phyloP scores from a whole-genome alignment of 2,797 vertebrate genomes.

The Halcyon badia region DNA sequence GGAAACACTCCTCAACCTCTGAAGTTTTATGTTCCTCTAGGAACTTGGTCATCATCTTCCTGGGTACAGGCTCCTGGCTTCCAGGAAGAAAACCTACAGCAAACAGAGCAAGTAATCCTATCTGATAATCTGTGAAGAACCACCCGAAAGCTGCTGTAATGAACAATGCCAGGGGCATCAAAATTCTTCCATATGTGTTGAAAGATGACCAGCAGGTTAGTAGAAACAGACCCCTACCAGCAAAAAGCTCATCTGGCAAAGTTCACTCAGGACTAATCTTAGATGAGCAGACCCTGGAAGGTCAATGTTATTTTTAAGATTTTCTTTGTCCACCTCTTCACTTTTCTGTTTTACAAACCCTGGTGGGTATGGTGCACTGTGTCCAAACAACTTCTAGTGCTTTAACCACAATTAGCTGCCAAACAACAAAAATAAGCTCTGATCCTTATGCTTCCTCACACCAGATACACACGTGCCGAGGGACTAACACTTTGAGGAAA shows the following conservation, averaged over 20 bases:
- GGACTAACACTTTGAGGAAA: neutral
- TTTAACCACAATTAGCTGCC: conserved; percentile 8
- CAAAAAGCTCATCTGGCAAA: neutral
- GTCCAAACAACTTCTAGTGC: neutral
- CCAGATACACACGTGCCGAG: accelerated
- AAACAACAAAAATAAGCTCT: conserved; percentile 15
- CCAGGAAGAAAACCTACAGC: conserved; percentile 35
- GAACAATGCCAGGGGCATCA: neutral
- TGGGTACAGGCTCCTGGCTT: neutral
- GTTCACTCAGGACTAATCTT: accelerated
- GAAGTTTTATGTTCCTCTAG: neutral
- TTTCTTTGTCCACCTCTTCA: neutral
- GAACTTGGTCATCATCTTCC: neutral
- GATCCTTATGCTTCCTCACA: neutral
- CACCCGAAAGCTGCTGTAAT: neutral
- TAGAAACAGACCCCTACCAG: neutral
- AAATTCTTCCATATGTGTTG: neutral
- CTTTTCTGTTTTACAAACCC: neutral
- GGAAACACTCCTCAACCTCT: neutral
- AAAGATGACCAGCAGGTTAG: neutral
- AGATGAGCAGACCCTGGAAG: neutral
- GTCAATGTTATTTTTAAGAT: neutral
- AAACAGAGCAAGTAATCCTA: neutral
- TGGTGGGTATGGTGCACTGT: neutral
- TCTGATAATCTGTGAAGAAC: conserved; percentile 1